Evolutionary conservation across 2,797 vertebrate genomes (phyloP).

Genomic region (Leptatherina wallacei): DNA sequence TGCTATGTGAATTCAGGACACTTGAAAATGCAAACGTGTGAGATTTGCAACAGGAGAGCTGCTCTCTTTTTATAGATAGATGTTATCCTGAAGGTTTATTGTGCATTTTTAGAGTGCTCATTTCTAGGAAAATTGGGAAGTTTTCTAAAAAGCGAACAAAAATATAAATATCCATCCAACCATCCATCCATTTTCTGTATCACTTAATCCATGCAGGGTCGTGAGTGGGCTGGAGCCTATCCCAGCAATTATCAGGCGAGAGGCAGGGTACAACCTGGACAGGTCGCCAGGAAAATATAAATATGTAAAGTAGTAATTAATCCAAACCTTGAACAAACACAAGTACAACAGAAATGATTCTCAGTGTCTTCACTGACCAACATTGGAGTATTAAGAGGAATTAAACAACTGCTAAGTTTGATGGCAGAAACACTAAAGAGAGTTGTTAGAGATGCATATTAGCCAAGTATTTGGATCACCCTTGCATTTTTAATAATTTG

Average conservation of each 20-base stretch:
- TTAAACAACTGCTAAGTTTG: not conserved
- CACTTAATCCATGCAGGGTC: no score
- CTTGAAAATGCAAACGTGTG: not conserved
- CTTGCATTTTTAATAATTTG: not conserved
- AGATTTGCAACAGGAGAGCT: not conserved
- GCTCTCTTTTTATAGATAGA: not conserved
- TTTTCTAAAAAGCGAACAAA: not conserved
- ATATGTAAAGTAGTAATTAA: not conserved
- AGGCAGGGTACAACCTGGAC: no score
- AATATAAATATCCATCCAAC: no score
- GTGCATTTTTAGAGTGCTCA: not conserved
- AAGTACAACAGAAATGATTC: not conserved
- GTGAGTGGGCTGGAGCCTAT: no score
- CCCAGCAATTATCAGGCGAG: no score
- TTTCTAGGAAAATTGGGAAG: not conserved
- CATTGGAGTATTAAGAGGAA: not conserved
- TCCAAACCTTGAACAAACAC: not conserved
- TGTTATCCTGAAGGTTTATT: not conserved
- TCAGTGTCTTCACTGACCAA: no score
- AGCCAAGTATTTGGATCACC: not conserved
- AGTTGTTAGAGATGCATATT: not conserved
- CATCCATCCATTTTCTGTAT: no score
- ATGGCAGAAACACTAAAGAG: not conserved
- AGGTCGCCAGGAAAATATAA: no score
- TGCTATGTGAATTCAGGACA: conserved; percentile 10